Evolutionary conservation across 2,888 invertebrate species (phyloP).

Genomic region (Deilephila elpenor): DNA sequence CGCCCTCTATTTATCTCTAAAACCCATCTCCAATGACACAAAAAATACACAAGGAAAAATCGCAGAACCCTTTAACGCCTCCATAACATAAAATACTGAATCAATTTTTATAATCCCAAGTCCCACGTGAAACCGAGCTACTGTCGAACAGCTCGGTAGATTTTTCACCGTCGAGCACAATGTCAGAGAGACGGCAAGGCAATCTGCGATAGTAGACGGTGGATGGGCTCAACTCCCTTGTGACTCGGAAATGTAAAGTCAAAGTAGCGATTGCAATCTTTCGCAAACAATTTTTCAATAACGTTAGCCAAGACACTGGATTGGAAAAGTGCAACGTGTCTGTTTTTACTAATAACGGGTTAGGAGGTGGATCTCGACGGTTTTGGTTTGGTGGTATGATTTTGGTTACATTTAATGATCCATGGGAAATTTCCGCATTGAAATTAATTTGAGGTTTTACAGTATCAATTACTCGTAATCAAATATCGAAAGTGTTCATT

Average conservation of each 20-base stretch:
- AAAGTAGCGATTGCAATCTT: constrained; percentile 56
- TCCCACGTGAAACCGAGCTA: constrained; percentile 30
- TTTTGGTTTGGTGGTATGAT: constrained; percentile 21
- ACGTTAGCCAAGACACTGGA: constrained; percentile 49
- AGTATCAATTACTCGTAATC: too few relatives aligned
- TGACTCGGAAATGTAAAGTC: constrained; percentile 50
- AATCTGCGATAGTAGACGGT: constrained; percentile 60
- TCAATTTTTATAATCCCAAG: constrained; percentile 36
- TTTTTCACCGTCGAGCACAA: constrained; percentile 57
- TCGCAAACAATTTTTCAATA: constrained; percentile 61
- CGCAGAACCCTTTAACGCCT: background rate
- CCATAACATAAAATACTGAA: background rate
- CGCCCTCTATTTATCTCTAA: background rate
- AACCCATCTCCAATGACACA: background rate
- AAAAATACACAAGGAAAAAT: background rate
- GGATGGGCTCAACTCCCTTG: constrained; percentile 47
- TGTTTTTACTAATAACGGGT: background rate
- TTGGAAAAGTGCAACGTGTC: constrained; percentile 42
- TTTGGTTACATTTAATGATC: background rate
- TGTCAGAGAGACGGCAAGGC: constrained; percentile 53
- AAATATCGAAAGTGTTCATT: too few relatives aligned
- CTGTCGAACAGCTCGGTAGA: constrained; percentile 41
- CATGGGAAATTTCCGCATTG: too few relatives aligned
- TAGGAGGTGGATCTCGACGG: background rate
- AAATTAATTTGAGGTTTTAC: too few relatives aligned